Base-by-base conservation (phyloP, 2,888 invertebrate species). In the Anthophora plumipes region DNA sequence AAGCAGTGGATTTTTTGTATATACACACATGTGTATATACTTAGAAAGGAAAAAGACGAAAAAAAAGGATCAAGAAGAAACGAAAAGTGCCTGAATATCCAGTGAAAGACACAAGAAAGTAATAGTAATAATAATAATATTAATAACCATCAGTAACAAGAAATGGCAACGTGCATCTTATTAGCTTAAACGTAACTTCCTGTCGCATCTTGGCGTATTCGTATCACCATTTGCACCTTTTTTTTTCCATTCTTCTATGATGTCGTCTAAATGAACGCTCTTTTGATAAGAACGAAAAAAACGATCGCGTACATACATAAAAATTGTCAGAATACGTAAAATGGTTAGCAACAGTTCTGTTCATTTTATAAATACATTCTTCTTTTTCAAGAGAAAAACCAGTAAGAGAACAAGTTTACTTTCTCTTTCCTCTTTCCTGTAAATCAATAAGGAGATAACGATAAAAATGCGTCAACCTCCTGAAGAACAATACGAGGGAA, bases 191-290 rank as follows among this genome's bases (percentile, higher is more conserved):
- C 74, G 77, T 83, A 75, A 82, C 79, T 83, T 61, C 64, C 59
- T 76, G 75, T 70, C 70, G 63, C 77, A 78, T 64, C 46, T 46
- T 67, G 20, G 52, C 70, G 71, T 71, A 67, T 79, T 74, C 59
- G 73, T 70, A 82, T 88, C 85, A 82, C 88, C 88, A 88, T 87
- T 87, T 88, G 85, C 82, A 85, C 86, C 83, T 86, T 88, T 61
- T 86, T 88, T 61, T 52, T 60, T 4, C 55, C 68, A 68, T 31
- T 46, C 43, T 86, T 76, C 85, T 83, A 88, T 75, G 69, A 73
- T 79, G 77, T n/a, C 78, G 77, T 85, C 74, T 39, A 48, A 59
- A 57, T 31, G 31, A 60, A 71, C 63, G 59, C 67, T 77, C n/a
- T 6, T 4, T 50, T 50, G 25, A 41, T 50, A 55, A 54, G 22